A percentile compares a stretch with the other conserved stretches of the same genome.
phyloP scores from a whole-genome alignment of 2,113 vertebrate species.

The Archilochus colubris region DNA sequence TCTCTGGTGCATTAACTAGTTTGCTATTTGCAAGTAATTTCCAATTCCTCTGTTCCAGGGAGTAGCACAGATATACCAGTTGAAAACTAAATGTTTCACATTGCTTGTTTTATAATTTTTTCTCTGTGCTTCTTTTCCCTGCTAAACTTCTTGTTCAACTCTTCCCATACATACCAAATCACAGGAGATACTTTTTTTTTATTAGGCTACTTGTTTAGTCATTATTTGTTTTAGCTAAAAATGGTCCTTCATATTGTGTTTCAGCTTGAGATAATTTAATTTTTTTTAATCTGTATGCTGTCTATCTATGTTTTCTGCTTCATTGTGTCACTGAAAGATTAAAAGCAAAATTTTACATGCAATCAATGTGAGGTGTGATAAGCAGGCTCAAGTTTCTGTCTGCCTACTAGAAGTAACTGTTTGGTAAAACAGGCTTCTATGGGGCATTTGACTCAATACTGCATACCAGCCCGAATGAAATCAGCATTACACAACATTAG shows the following conservation, averaged over 20 bases:
- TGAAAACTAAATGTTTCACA: background rate
- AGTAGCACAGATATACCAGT: background rate
- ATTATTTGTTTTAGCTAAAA: background rate
- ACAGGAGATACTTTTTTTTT: background rate
- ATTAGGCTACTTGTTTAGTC: background rate
- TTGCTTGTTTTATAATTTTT: background rate
- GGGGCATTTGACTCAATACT: background rate
- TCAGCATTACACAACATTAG: background rate
- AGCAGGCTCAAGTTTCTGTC: background rate
- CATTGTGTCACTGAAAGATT: background rate
- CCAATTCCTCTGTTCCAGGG: background rate
- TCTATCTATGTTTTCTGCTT: background rate
- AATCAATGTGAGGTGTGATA: background rate
- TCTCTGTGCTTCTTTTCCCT: background rate
- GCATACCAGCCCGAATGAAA: background rate
- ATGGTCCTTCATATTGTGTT: background rate
- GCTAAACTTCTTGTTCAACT: background rate
- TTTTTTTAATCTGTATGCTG: background rate
- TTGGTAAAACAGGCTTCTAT: background rate
- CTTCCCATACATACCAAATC: background rate
- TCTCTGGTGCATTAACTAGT: background rate
- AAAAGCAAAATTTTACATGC: background rate
- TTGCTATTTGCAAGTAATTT: constrained; percentile 9
- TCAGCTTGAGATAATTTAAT: background rate
- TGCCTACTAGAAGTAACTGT: background rate